Conservation (phyloP, 2,888 invertebrate species). For the Apamea anceps region DNA sequence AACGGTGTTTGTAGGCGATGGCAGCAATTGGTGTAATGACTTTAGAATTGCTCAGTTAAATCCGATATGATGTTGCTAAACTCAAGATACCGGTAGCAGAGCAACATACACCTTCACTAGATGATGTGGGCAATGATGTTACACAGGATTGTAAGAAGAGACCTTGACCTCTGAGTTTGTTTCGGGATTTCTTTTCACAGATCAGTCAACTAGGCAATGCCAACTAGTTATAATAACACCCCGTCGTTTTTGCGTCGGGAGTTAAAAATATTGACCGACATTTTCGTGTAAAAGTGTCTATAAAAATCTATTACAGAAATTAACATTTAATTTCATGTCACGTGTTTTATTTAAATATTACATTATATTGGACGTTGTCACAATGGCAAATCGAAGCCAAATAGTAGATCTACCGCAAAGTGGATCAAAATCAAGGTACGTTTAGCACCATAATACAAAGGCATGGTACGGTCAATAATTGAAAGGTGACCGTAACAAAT, state of each 20-base stretch:
- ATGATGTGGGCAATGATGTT: neutral
- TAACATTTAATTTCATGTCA: neutral
- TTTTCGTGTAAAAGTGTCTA: neutral
- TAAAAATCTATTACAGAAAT: neutral
- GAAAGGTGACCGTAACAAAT: slow-evolving; percentile 51
- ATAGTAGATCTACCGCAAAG: slow-evolving; percentile 14
- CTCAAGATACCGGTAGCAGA: neutral
- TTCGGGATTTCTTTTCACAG: neutral
- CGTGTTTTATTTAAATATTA: neutral
- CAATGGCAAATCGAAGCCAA: neutral
- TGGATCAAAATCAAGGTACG: slow-evolving; percentile 9
- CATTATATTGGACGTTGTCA: neutral
- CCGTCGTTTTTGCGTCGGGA: no score
- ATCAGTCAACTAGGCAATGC: neutral
- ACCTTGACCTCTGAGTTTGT: neutral
- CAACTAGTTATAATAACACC: no score
- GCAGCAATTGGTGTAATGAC: slow-evolving; percentile 57
- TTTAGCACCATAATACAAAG: slow-evolving; percentile 19
- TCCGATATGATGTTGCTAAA: slow-evolving; percentile 40
- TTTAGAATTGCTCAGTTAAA: slow-evolving; percentile 46
- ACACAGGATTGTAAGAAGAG: neutral
- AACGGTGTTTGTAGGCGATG: slow-evolving; percentile 52
- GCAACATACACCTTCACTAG: slow-evolving; percentile 6
- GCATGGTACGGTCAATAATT: slow-evolving; percentile 23
- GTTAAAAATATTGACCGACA: neutral